A percentile compares a stretch with the other conserved stretches of the same genome.
These are phyloP conservation scores for Chaitophorus viminalis DNA, from an alignment of 2,888 invertebrate species.

Conservation along the genomic window DNA sequence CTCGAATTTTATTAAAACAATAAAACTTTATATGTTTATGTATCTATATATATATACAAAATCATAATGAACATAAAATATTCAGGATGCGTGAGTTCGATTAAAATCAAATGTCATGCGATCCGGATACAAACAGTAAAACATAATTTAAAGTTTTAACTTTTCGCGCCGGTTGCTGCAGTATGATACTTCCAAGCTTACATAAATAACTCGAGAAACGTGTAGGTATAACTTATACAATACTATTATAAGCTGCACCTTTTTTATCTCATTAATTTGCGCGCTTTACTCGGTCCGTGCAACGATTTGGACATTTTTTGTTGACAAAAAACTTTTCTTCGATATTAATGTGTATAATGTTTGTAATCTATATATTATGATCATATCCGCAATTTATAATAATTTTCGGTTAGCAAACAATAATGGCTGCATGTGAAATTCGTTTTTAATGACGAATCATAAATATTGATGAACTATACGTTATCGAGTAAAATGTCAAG, in stretches of 20 bases:
- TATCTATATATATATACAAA: too few relatives aligned
- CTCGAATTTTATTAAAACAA: background rate
- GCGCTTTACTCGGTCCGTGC: background rate
- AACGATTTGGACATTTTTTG: too few relatives aligned
- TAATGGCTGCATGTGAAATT: background rate
- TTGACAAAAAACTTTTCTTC: too few relatives aligned
- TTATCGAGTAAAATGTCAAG: background rate
- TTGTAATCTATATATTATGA: too few relatives aligned
- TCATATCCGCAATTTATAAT: too few relatives aligned
- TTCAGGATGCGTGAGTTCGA: background rate
- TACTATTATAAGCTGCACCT: background rate
- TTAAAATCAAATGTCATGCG: conserved; percentile 1
- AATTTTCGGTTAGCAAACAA: too few relatives aligned
- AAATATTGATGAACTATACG: background rate
- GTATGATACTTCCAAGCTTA: background rate
- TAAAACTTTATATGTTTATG: background rate
- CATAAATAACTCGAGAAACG: background rate
- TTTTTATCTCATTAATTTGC: background rate
- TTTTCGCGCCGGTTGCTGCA: too few relatives aligned
- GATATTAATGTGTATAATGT: too few relatives aligned
- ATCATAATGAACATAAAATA: background rate
- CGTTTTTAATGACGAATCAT: background rate
- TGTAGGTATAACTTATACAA: background rate
- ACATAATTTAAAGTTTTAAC: background rate
- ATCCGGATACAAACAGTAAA: background rate